phyloP scores from a whole-genome alignment of 2,888 invertebrate species.

The Sipunculus nudus region DNA sequence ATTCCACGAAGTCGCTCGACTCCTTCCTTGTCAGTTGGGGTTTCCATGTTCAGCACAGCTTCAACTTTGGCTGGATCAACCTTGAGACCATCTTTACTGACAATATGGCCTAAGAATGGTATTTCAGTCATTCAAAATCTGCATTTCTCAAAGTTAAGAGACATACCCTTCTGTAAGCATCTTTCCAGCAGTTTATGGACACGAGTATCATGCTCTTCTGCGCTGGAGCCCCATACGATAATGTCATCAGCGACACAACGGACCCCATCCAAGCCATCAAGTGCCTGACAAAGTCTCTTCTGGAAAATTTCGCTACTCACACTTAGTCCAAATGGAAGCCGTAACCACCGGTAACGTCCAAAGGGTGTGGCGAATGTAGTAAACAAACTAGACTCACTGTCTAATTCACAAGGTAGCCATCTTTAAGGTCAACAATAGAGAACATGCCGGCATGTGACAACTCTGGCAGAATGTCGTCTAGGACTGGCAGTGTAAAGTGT shows the following conservation, averaged over 20 bases:
- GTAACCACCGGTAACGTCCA: conserved; percentile 16
- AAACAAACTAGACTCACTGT: conserved; percentile 11
- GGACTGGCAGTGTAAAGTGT: conserved; percentile 5
- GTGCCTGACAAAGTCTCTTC: conserved; percentile 13
- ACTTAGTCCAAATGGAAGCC: conserved; percentile 16
- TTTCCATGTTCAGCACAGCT: too few relatives aligned
- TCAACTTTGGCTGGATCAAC: too few relatives aligned
- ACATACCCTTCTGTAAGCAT: not conserved
- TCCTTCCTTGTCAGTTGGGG: too few relatives aligned
- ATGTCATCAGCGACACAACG: conserved; percentile 17
- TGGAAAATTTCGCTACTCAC: conserved; percentile 17
- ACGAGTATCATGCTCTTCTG: not conserved
- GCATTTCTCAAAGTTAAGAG: too few relatives aligned
- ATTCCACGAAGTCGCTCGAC: too few relatives aligned
- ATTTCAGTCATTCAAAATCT: too few relatives aligned
- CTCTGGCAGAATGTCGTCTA: conserved; percentile 21
- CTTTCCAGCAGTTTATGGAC: conserved; percentile 7
- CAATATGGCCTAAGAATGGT: too few relatives aligned
- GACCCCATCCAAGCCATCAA: conserved; percentile 7
- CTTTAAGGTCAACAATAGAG: conserved; percentile 12
- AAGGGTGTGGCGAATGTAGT: conserved; percentile 24
- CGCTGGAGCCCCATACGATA: conserved; percentile 10
- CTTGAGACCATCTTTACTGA: too few relatives aligned
- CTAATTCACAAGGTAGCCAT: conserved; percentile 17
- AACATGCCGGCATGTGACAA: conserved; percentile 10